Evolutionary conservation across 2,113 vertebrate genomes (phyloP).

Genomic region (Marcusenius ussheri): DNA sequence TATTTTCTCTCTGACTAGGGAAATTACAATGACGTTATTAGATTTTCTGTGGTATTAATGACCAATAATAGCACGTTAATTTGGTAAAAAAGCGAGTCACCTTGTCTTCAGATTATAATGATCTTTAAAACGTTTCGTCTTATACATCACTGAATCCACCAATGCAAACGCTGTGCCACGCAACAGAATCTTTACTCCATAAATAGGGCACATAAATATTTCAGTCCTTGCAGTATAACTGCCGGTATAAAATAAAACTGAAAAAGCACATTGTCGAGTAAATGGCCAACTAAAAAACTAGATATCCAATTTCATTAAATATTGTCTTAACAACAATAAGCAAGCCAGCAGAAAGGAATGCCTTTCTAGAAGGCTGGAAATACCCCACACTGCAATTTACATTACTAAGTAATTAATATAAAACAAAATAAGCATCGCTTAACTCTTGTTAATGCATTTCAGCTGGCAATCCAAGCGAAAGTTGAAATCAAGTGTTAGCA

Average conservation of each 20-base stretch:
- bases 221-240: conserved; percentile 10
- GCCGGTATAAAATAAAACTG: conserved; percentile 17
- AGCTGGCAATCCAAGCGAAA: not conserved
- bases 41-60: not conserved
- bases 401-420: not conserved
- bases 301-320: not conserved
- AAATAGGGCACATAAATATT: conserved; percentile 31
- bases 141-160: not conserved
- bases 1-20: not conserved
- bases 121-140: not conserved
- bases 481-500: not conserved
- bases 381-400: not conserved
- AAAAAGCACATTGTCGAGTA: conserved; percentile 2
- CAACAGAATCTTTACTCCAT: not conserved
- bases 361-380: not conserved
- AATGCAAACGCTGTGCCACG: not conserved
- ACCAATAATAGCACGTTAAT: not conserved
- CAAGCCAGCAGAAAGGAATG: not conserved
- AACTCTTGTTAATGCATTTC: not conserved
- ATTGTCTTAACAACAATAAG: not conserved
- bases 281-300: not conserved
- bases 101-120: not conserved
- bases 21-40: not conserved
- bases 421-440: conserved; percentile 4
- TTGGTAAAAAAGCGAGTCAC: not conserved